Base-by-base conservation (phyloP, 2,113 vertebrate species). In the Nyctibius bracteatus region DNA sequence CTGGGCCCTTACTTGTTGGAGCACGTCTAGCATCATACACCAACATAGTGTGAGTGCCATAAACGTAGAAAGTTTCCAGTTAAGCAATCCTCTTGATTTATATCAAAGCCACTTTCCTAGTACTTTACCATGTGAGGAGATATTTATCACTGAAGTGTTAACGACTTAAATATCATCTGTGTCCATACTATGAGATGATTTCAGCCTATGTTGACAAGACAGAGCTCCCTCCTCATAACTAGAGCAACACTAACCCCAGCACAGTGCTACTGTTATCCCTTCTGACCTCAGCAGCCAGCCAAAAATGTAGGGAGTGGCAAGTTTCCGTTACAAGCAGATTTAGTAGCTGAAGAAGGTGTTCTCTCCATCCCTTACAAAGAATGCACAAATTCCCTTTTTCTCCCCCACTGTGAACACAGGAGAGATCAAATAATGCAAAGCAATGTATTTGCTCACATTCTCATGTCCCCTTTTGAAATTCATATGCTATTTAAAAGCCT, bases 271-370 rank as follows among this genome's bases (percentile, higher is more conserved):
- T 68, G 49, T 75, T 87, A 88, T 39, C 89, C 77, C 52, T 79
- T 72, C 77, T 89, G 89, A 96, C 87, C 89, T 84, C 89, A 79
- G 78, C 78, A 87, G 65, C 65, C 52, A 89, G 95, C 93, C 89
- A 96, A 96, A 96, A 96, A 96, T 41, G 33, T 17, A 75, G 86
- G 94, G 96, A 96, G 94, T 23, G 41, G 94, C 73, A 63, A 47
- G 47, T 66, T 94, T 78, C 89, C 63, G 8, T 81, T 84, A 81
- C 65, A 66, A 87, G 89, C 20, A 1, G 43, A 89, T 81, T 51
- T 57, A n/a, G 33, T 84, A 65, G 62, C 72, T 52, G 54, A 88
- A 88, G 57, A 55, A 70, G 80, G 81, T 85, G 94, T 68, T 94
- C 35, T 47, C 73, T 94, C 83, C 70, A 81, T 79, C 88, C 85